A percentile compares a stretch with the other conserved stretches of the same genome.
These are phyloP conservation scores for Ceyx melanurus DNA, from an alignment of 2,113 vertebrate species.

Conservation along the genomic window DNA sequence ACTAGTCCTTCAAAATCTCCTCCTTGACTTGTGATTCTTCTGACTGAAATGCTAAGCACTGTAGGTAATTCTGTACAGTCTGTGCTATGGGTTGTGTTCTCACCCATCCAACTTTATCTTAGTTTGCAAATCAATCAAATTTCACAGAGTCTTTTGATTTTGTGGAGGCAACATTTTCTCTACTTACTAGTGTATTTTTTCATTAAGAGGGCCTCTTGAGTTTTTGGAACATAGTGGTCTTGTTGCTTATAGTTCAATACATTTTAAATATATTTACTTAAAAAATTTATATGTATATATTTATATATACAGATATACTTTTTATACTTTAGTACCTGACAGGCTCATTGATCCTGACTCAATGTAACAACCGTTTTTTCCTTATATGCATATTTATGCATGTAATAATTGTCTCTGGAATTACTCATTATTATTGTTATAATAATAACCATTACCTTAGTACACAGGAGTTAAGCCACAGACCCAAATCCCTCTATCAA, in stretches of 20 bases:
- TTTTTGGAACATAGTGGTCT: not conserved
- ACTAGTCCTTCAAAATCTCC: not conserved
- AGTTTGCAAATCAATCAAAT: not conserved
- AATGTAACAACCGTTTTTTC: not conserved
- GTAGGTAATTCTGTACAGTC: not conserved
- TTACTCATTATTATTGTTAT: not conserved
- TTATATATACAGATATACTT: too few species aligned
- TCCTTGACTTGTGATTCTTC: not conserved
- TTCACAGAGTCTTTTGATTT: not conserved
- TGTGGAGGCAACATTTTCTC: not conserved
- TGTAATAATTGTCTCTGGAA: not conserved
- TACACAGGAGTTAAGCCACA: not conserved
- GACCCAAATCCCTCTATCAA: not conserved
- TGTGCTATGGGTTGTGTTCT: not conserved
- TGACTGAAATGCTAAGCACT: not conserved
- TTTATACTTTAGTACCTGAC: not conserved
- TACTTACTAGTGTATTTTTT: not conserved
- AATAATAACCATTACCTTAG: not conserved
- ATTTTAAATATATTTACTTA: too few species aligned
- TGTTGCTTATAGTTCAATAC: not conserved
- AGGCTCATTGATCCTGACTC: not conserved
- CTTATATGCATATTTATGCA: fast-evolving
- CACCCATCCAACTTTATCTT: not conserved
- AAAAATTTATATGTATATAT: too few species aligned
- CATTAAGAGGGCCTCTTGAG: not conserved